Conservation (phyloP, 2,113 vertebrate genomes). For the Arenaria interpres region DNA sequence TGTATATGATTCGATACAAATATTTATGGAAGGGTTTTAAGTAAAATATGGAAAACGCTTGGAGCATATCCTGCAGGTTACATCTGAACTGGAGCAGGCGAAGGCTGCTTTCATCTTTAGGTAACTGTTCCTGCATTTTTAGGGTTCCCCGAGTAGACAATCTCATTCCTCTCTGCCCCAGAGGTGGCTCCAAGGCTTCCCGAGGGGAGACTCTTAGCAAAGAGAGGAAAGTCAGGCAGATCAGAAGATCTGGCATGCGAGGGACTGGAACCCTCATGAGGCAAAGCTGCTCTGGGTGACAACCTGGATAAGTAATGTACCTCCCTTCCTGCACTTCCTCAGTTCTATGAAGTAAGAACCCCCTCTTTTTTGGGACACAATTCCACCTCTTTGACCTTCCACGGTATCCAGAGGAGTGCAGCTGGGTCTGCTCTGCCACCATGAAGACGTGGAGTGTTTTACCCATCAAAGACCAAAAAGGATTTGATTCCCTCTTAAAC, state of each 20-base stretch:
- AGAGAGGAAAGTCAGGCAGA: neutral
- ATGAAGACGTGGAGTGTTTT: neutral
- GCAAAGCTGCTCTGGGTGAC: neutral
- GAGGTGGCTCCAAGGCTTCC: neutral
- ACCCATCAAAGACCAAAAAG: neutral
- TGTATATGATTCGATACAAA: neutral
- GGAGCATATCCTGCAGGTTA: neutral
- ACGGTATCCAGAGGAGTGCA: neutral
- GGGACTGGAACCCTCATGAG: neutral
- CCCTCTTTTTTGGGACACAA: neutral
- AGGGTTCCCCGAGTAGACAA: neutral
- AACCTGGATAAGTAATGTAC: neutral
- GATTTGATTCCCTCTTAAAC: neutral
- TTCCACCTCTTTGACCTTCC: neutral
- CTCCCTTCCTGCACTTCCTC: neutral
- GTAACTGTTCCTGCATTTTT: neutral
- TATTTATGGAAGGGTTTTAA: neutral
- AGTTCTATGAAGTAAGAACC: neutral
- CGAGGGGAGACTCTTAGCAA: neutral
- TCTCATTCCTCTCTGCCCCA: neutral
- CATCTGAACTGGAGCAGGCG: neutral
- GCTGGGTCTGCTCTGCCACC: neutral
- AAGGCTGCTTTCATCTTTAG: neutral
- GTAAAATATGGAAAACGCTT: neutral
- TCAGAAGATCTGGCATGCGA: neutral